phyloP scores from a whole-genome alignment of 1,140 invertebrate genomes.

The Hyphantria cunea region DNA sequence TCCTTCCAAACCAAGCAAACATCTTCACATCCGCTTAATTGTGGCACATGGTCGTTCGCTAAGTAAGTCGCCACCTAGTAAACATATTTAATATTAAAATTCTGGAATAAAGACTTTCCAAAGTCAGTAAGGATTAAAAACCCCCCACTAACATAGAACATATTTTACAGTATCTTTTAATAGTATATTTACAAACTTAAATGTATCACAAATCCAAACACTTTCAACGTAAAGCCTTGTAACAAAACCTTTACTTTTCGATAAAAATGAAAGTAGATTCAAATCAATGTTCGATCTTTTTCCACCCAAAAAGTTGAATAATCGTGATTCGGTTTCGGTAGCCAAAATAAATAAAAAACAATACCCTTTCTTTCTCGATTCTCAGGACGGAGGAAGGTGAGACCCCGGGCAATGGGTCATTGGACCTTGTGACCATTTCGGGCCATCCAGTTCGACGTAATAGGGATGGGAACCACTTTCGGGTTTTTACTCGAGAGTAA shows the following conservation, averaged over 20 bases:
- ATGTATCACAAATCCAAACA: too few relatives aligned
- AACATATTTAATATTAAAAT: too few relatives aligned
- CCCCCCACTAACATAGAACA: too few relatives aligned
- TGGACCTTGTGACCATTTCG: constrained; percentile 52
- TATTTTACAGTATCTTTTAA: too few relatives aligned
- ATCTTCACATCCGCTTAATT: too few relatives aligned
- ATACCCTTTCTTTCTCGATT: constrained; percentile 35
- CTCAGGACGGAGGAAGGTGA: constrained; percentile 28
- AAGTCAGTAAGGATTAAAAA: too few relatives aligned
- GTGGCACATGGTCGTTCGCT: too few relatives aligned
- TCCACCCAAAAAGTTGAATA: neutral
- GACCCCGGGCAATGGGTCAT: constrained; percentile 37
- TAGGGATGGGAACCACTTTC: constrained; percentile 18
- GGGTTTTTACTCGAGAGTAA: constrained; percentile 1
- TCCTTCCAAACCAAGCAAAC: too few relatives aligned
- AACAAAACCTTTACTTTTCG: constrained; percentile 5
- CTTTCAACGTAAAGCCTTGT: too few relatives aligned
- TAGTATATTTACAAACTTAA: too few relatives aligned
- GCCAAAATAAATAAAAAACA: constrained; percentile 10
- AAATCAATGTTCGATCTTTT: neutral
- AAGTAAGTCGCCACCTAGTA: too few relatives aligned
- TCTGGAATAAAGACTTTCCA: too few relatives aligned
- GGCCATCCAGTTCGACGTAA: constrained; percentile 23
- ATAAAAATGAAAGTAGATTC: constrained; percentile 23
- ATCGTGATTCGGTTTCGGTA: constrained; percentile 13